Evolutionary conservation across 2,113 vertebrate species (phyloP).

Genomic region (Xiphias gladius): DNA sequence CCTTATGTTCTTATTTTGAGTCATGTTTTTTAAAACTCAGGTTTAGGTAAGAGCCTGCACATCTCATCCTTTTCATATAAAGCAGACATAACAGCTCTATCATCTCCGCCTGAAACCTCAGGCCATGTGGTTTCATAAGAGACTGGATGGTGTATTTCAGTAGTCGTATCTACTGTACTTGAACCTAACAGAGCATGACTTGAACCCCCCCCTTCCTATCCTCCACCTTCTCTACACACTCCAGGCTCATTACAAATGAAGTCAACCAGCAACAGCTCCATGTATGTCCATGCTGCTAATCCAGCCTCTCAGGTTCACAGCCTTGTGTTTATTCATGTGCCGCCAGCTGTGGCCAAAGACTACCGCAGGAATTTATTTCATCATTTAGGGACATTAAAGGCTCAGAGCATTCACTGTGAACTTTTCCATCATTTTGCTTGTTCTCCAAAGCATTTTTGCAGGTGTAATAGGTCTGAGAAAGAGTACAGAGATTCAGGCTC

Average conservation of each 20-base stretch:
- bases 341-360: conserved; percentile 39
- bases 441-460: conserved; percentile 33
- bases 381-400: conserved; percentile 39
- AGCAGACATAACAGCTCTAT: conserved; percentile 48
- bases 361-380: conserved; percentile 52
- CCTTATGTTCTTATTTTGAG: not conserved
- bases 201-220: not conserved
- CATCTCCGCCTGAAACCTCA: conserved; percentile 36
- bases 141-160: conserved; percentile 33
- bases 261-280: conserved; percentile 64
- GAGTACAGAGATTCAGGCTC: conserved; percentile 28
- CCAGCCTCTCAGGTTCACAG: conserved; percentile 49
- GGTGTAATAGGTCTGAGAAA: conserved; percentile 37
- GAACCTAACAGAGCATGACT: conserved; percentile 52
- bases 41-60: conserved; percentile 60
- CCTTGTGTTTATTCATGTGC: conserved; percentile 52
- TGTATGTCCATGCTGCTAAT: conserved; percentile 68
- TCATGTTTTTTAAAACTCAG: conserved; percentile 26
- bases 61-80: conserved; percentile 42
- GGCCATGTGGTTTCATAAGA: conserved; percentile 64
- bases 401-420: conserved; percentile 40
- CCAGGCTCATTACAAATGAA: conserved; percentile 39
- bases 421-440: conserved; percentile 38
- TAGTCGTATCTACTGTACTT: conserved; percentile 35
- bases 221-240: not conserved